Conservation (phyloP, 2,888 invertebrate genomes). For the Trachelus troglodyta region DNA sequence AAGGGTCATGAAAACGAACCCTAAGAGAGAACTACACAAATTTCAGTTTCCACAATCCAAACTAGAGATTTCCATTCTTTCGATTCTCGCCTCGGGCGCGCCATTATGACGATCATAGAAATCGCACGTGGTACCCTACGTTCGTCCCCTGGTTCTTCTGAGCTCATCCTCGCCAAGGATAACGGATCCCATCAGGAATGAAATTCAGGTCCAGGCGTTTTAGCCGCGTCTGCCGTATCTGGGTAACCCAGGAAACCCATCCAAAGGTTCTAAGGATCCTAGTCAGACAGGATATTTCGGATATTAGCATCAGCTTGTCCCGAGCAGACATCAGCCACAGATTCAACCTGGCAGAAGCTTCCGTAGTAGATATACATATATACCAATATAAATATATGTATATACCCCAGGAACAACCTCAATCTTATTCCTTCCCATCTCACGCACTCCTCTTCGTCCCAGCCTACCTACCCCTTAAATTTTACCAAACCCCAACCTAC, state of each 20-base stretch:
- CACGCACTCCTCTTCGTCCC: background rate
- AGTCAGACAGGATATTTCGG: background rate
- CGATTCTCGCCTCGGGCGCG: slow-evolving; percentile 12
- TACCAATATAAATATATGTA: background rate
- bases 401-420: background rate
- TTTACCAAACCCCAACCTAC: too few species aligned
- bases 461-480: too few species aligned
- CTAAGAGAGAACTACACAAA: too few species aligned
- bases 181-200: too few species aligned
- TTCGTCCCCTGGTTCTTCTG: background rate
- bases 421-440: background rate
- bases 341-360: background rate
- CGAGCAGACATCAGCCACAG: slow-evolving; percentile 10
- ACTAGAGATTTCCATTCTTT: slow-evolving; percentile 1
- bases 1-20: background rate
- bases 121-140: slow-evolving; percentile 6
- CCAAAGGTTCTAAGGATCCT: too few species aligned
- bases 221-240: too few species aligned
- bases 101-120: background rate
- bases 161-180: slow-evolving; percentile 4
- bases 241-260: too few species aligned
- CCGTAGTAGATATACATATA: background rate
- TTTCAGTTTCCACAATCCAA: too few species aligned
- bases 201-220: too few species aligned
- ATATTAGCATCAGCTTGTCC: slow-evolving; percentile 21